Evolutionary conservation across 2,113 vertebrate genomes (phyloP).

Genomic region (Okapia johnstoni): DNA sequence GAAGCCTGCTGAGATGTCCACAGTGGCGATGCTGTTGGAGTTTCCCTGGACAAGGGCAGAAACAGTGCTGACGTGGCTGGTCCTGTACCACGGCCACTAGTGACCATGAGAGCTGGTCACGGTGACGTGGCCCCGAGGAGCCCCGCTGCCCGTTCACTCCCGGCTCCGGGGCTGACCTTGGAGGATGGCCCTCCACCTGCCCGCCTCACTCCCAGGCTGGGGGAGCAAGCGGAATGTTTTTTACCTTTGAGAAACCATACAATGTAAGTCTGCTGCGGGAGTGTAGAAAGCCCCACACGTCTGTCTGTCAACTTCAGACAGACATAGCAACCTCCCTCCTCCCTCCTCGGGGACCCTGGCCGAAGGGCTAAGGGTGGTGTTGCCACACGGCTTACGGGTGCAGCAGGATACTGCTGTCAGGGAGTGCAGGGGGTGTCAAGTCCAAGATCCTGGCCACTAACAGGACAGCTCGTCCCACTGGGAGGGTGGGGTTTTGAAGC

Average conservation of each 20-base stretch:
- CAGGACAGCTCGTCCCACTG: neutral
- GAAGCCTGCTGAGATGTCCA: conserved; percentile 95
- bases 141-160: neutral
- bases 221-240: neutral
- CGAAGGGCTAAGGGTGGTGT: rapidly evolving
- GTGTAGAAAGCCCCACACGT: rapidly evolving
- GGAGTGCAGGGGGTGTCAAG: neutral
- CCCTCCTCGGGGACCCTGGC: neutral
- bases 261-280: no score
- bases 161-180: neutral
- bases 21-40: conserved; percentile 93
- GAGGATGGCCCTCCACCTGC: neutral
- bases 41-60: conserved; percentile 87
- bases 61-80: neutral
- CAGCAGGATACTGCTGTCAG: neutral
- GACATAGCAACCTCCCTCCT: neutral
- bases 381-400: neutral
- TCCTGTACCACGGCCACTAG: neutral
- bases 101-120: rapidly evolving
- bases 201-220: no score
- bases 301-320: neutral
- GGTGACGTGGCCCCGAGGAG: neutral
- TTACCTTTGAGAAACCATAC: neutral
- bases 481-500: neutral
- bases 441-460: no score